phyloP scores from a whole-genome alignment of 2,113 vertebrate species.

The Junco hyemalis region DNA sequence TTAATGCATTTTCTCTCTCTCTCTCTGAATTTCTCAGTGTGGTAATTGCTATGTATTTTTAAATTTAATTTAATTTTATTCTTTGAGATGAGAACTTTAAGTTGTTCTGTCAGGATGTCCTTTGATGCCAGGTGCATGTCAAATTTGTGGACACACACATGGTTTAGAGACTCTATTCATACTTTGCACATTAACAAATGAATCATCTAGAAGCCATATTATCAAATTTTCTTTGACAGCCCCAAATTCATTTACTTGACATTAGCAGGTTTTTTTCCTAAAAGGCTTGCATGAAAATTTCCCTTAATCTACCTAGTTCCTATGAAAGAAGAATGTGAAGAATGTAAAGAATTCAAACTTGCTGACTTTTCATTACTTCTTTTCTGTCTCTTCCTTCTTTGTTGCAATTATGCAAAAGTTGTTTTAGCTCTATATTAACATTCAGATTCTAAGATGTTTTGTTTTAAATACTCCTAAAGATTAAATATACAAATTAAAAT shows the following conservation, averaged over 20 bases:
- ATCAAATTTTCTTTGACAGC: slow-evolving; percentile 63
- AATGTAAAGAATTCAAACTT: neutral
- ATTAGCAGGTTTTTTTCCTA: neutral
- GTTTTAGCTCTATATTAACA: neutral
- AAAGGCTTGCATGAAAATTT: neutral
- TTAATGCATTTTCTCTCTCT: slow-evolving; percentile 36
- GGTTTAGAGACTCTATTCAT: slow-evolving; percentile 48
- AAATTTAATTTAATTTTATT: slow-evolving; percentile 46
- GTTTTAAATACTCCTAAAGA: neutral
- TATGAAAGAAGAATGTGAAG: neutral
- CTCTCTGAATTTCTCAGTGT: slow-evolving; percentile 39
- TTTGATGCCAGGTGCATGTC: slow-evolving; percentile 62
- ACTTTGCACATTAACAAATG: slow-evolving; percentile 47
- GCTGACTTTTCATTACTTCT: neutral
- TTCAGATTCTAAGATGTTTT: neutral
- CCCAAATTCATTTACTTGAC: slow-evolving; percentile 61
- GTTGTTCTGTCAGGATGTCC: slow-evolving; percentile 46
- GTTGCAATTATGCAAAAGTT: neutral
- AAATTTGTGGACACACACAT: slow-evolving; percentile 40
- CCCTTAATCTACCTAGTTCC: slow-evolving; percentile 25
- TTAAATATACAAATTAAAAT: neutral
- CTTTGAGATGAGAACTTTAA: slow-evolving; percentile 37
- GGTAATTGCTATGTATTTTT: slow-evolving; percentile 53
- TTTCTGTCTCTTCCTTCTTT: neutral
- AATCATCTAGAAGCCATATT: slow-evolving; percentile 68